Percentiles rank a stretch among this genome's conserved stretches.
Conservation (phyloP, 2,888 invertebrate species). For the Pachliopta kotzebuea region DNA sequence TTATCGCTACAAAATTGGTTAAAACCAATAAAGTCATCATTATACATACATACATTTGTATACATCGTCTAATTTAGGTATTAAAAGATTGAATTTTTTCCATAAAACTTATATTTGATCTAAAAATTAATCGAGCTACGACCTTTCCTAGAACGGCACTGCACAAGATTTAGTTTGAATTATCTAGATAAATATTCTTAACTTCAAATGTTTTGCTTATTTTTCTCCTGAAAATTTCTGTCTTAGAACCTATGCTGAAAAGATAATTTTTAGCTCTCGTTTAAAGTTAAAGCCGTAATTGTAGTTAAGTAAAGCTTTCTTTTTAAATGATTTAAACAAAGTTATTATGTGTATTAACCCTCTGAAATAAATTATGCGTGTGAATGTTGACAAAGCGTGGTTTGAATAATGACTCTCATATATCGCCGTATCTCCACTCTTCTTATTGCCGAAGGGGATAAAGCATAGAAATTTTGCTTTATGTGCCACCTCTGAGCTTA, state of each 20-base stretch:
- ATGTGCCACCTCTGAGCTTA: conserved; percentile 54
- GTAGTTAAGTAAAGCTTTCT: conserved; percentile 7
- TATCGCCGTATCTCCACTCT: conserved; percentile 66
- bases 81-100: background rate
- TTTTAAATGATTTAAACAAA: conserved; percentile 21
- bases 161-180: no score
- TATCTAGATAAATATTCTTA: no score
- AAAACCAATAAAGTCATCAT: no score
- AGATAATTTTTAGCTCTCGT: no score
- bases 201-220: no score
- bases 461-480: conserved; percentile 59
- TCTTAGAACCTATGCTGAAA: no score
- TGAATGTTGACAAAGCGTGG: conserved; percentile 65
- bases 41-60: background rate
- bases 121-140: no score
- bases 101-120: background rate
- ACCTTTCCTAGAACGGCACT: no score
- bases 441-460: conserved; percentile 69
- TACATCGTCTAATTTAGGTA: background rate
- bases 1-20: background rate
- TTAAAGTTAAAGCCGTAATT: no score
- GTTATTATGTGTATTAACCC: conserved; percentile 52
- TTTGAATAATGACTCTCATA: conserved; percentile 69
- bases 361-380: conserved; percentile 65
- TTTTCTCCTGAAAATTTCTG: no score